phyloP scores from a whole-genome alignment of 2,797 vertebrate genomes.

The Chelon auratus region DNA sequence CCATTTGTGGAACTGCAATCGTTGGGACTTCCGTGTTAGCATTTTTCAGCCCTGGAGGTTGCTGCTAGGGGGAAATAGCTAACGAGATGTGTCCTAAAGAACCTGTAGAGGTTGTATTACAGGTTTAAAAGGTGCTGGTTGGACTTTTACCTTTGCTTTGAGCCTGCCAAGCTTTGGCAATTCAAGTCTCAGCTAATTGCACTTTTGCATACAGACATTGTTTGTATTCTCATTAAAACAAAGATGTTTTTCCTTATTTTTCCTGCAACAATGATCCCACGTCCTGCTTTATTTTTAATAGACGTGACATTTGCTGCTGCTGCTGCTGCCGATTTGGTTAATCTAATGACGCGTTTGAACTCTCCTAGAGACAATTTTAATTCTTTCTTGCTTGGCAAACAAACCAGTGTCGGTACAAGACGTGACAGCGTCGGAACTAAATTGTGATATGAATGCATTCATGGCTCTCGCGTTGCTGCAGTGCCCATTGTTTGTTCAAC shows the following conservation, averaged over 20 bases:
- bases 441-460: background rate
- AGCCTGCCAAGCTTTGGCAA: background rate
- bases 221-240: background rate
- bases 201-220: too few relatives aligned
- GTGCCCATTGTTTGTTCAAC: conserved; percentile 34
- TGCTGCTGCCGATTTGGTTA: background rate
- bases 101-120: background rate
- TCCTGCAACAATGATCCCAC: background rate
- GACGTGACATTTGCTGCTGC: too few relatives aligned
- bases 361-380: background rate
- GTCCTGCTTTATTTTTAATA: background rate
- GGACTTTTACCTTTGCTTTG: background rate
- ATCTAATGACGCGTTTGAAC: background rate
- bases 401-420: background rate
- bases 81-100: background rate
- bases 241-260: background rate
- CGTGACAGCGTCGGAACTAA: background rate
- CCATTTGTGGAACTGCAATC: too few relatives aligned
- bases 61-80: background rate
- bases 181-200: background rate
- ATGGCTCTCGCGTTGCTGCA: conserved; percentile 16
- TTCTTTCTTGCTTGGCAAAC: background rate
- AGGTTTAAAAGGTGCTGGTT: background rate
- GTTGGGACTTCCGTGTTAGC: too few relatives aligned
- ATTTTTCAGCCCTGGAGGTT: too few relatives aligned